Percentiles rank a stretch among this genome's conserved stretches.
These are phyloP conservation scores for Julus scandinavius DNA, from an alignment of 2,888 invertebrate genomes.

Conservation along the genomic window DNA sequence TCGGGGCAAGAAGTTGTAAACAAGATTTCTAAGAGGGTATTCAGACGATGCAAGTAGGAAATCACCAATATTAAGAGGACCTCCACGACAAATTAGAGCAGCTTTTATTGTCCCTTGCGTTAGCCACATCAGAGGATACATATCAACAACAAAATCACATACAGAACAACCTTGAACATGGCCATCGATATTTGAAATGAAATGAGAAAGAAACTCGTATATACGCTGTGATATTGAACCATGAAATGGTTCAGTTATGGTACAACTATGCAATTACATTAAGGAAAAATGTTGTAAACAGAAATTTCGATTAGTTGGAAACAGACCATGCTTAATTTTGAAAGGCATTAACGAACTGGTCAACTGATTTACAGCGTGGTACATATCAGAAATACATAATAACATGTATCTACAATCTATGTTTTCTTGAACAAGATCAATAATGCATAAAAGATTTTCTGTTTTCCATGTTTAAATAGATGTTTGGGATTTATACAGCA, in stretches of 20 bases:
- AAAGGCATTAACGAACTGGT: too few species aligned
- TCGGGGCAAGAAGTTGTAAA: not conserved
- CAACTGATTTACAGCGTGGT: too few species aligned
- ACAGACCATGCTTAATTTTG: too few species aligned
- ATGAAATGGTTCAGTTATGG: not conserved
- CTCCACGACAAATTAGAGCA: not conserved
- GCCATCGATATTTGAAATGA: not conserved
- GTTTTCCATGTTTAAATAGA: too few species aligned
- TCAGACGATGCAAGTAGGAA: not conserved
- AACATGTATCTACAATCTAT: too few species aligned
- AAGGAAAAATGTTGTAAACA: too few species aligned
- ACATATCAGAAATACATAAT: too few species aligned
- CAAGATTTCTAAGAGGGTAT: conserved; percentile 4
- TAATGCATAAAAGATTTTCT: too few species aligned
- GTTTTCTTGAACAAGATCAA: too few species aligned
- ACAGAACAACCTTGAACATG: not conserved
- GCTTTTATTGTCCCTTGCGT: not conserved
- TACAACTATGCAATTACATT: too few species aligned
- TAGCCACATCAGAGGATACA: not conserved
- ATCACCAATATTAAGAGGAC: not conserved
- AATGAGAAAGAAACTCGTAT: not conserved
- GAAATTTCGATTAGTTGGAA: too few species aligned
- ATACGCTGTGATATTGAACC: not conserved
- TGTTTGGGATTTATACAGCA: too few species aligned
- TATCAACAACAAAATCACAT: not conserved